Base-by-base conservation (phyloP, 2,113 vertebrate species). In the Callorhinus ursinus region DNA sequence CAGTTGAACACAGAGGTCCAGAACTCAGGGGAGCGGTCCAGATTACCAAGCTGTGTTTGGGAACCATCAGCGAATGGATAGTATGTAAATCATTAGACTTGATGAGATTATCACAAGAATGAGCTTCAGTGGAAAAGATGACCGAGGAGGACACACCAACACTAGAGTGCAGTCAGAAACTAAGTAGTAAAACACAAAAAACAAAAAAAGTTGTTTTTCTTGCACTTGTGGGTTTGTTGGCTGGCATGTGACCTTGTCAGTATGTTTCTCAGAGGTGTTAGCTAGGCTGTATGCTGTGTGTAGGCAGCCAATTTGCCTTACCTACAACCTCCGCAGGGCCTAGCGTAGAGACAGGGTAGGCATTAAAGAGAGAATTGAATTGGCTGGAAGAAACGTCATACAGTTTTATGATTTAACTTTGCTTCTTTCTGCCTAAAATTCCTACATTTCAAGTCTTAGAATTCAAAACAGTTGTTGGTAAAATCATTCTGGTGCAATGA, bases 391-490 rank as follows among this genome's bases (percentile, higher is more conserved):
- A 61, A 92, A 83, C 46, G 5, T 63, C 65, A 42, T 7, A 33
- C 4, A 57, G 14, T 74, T 65, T 19, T 88, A 31, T 46, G 9
- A 79, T 83, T 92, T 93, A 76, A 57, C 22, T 88, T 83, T 53
- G 33, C 36, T 33, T 69, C 53, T 96, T 91, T 93, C 49, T 83
- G 80, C 71, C 46, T 65, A 28, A 46, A 95, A 69, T 74, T 79
- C 26, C 67, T 86, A 92, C 10, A 53, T 81, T 96, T 82, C 21
- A 91, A 93, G 61, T 84, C 57, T 90, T 74, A 13, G 13, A 84
- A 92, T 93, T 97, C 79, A 84, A 96, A 93, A 93, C 19, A 86
- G 19, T 94, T 22, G 21, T 77, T 92, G 2, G 18, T 65, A 81
- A 96, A 97, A 95, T 93, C 55, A 72, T 76, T 92, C 59, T 28